Base-by-base conservation (phyloP, 64 coral and sea anemone genomes). In the Montipora capricornis region DNA sequence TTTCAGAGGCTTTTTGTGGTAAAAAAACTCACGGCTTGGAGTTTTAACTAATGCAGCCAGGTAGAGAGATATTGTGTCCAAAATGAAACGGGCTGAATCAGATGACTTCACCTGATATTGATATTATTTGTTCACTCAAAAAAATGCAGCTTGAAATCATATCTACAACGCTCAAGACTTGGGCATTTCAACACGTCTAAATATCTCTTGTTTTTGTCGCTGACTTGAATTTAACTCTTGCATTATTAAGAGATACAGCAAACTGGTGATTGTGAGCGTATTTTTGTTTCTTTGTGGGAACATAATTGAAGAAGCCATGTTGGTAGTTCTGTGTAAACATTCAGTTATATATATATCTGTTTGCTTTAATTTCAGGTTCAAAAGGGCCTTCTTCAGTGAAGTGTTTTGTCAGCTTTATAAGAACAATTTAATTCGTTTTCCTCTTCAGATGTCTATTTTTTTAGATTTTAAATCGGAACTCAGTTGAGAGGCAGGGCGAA, bases 221-320 rank as follows among this genome's bases (percentile, higher is more conserved):
- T 6, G 6, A 13, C 80, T 59, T 47, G 62, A 50, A 86, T 19
- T 69, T 51, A 86, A 86, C 62, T 51, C 20, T 49, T 86, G 44
- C 67, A 86, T 86, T 71, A 86, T 86, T 86, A 49, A 86, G 62
- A 69, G 20, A 22, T 71, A 49, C 47, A 49, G 3, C 6, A 78
- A 17, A 78, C 49, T 3, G 6, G 11, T 68, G 19, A 62, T 82
- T 37, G 22, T 82, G 3, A 20, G 53, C 46, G 4, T 45, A 47
- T 49, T 84, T 68, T 19, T 68, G 12, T 64, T 44, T 68, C 61
- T 84, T 37, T 37, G 37, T 37, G 37, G 37, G 37, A 37, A 37
- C 37, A 37, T 37, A 37, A 68, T 68, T 44, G 15, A 86, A 73
- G 37, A 6, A 20, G 47, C 66, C 17, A 50, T 62, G 74, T 5